Base-by-base conservation (phyloP, 2,888 invertebrate species). In the Cryptus viduatorius region DNA sequence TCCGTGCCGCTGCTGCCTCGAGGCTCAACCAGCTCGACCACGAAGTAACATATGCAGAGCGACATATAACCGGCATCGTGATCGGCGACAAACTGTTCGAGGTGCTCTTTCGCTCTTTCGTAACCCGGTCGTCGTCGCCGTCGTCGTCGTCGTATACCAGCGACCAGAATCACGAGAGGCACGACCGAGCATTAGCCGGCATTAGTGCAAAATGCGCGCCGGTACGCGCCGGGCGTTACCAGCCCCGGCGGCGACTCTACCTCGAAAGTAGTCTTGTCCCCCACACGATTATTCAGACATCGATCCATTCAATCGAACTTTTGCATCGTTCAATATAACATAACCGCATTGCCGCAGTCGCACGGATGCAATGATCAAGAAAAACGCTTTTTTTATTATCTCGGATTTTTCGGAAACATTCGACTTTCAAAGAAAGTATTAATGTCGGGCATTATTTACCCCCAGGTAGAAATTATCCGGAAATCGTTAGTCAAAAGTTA, bases 51-150 rank as follows among this genome's bases (percentile, higher is more conserved):
- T 59, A 73, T 61, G 75, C 69, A 56, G 64, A 83, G 31, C 61
- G 53, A 59, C 61, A 65, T 69, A 76, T 46, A 61, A 59, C 64
- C 48, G 48, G 73, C 64, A 75, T 31, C 76, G 65, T n/a, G 76
- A 65, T 53, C 64, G 76, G 65, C 50, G 64, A 42, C 76, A 19
- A 64, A 76, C 16, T 65, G 37, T 24, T 76, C 42, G 76, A 59
- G 69, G 50, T 71, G 79, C 56, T 78, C 82, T 72, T 59, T 53
- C 56, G 76, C 64, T 83, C 83, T 83, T 83, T 83, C 83, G 79
- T 80, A 80, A 79, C 59, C 71, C 72, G 72, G 48, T 76, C 46
- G 76, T 24, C 24, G 59, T 14, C n/a, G 19, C 10, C 50, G 14
- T 37, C 10, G 24, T 5, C 50, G 14, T 37, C 10, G 24, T 5